A percentile compares a stretch with the other conserved stretches of the same genome.
phyloP scores from a whole-genome alignment of 2,888 invertebrate genomes.

The Gnatocerus cornutus region DNA sequence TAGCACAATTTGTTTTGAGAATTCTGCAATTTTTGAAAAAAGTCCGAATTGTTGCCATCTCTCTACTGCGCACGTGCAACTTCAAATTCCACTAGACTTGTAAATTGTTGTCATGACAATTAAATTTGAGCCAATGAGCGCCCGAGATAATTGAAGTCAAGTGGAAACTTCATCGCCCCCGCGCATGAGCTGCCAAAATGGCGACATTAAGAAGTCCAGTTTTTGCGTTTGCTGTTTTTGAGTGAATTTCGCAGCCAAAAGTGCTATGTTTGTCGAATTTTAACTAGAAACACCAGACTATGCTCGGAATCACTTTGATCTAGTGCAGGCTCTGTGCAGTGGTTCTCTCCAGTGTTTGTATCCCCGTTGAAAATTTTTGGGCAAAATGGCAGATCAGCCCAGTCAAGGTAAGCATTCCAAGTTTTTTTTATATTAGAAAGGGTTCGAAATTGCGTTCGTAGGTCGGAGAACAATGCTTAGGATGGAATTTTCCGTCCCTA shows the following conservation, averaged over 20 bases:
- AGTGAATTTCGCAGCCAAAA: slow-evolving; percentile 24
- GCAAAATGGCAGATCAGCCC: slow-evolving; percentile 82
- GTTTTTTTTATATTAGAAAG: background rate
- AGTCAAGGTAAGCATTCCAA: slow-evolving; percentile 64
- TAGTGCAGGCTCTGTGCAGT: slow-evolving; percentile 22
- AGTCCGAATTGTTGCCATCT: slow-evolving; percentile 10
- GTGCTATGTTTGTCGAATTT: slow-evolving; percentile 21
- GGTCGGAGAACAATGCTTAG: slow-evolving; percentile 52
- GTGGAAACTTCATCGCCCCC: slow-evolving; percentile 50
- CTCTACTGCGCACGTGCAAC: too few relatives aligned
- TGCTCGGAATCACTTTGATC: slow-evolving; percentile 14
- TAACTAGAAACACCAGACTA: slow-evolving; percentile 19
- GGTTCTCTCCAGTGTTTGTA: background rate
- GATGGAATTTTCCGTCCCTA: slow-evolving; percentile 62
- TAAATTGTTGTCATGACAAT: too few relatives aligned
- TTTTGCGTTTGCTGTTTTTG: slow-evolving; percentile 32
- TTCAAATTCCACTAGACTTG: too few relatives aligned
- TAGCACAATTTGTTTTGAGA: slow-evolving; percentile 49
- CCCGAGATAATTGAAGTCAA: too few relatives aligned
- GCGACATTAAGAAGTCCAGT: slow-evolving; percentile 16
- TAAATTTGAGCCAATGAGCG: too few relatives aligned
- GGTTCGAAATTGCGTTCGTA: background rate
- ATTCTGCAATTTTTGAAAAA: slow-evolving; percentile 53
- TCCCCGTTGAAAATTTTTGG: slow-evolving; percentile 48
- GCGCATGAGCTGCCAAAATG: slow-evolving; percentile 38